These are phyloP conservation scores for Lineus longissimus DNA, from an alignment of 1,140 invertebrate species.

Conservation along the genomic window DNA sequence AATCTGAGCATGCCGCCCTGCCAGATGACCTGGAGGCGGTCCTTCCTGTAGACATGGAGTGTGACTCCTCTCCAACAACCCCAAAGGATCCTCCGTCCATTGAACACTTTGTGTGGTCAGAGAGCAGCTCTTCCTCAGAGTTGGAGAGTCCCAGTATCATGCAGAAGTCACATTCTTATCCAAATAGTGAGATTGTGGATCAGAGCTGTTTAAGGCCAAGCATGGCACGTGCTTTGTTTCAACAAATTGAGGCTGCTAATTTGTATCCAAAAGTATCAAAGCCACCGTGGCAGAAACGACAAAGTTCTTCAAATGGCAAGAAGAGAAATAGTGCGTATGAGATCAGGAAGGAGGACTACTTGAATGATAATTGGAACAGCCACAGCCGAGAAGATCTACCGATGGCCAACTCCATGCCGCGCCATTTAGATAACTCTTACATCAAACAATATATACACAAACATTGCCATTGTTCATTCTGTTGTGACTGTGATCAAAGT, in stretches of 20 bases:
- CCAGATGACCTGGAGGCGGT: not conserved
- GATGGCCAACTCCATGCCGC: not conserved
- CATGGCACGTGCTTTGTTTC: constrained; percentile 13
- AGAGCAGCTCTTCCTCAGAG: constrained; percentile 11
- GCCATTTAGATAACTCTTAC: not conserved
- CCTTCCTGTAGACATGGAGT: not conserved
- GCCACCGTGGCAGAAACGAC: not conserved
- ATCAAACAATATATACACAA: not conserved
- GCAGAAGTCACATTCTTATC: constrained; percentile 9
- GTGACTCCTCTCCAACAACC: not conserved
- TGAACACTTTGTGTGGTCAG: not conserved
- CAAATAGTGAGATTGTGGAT: constrained; percentile 20
- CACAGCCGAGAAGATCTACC: too few relatives aligned
- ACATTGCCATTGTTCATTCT: not conserved
- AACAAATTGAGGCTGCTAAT: constrained; percentile 12
- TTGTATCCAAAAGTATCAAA: not conserved
- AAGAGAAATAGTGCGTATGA: not conserved
- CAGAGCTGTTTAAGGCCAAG: constrained; percentile 17
- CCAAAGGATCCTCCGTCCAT: not conserved
- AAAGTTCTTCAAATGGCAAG: not conserved
- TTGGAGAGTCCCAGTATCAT: not conserved
- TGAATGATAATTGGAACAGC: too few relatives aligned
- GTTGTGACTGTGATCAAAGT: not conserved
- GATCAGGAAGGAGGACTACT: not conserved
- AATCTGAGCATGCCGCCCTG: not conserved